phyloP scores from a whole-genome alignment of 2,888 invertebrate genomes.

The Entomobrya proxima region DNA sequence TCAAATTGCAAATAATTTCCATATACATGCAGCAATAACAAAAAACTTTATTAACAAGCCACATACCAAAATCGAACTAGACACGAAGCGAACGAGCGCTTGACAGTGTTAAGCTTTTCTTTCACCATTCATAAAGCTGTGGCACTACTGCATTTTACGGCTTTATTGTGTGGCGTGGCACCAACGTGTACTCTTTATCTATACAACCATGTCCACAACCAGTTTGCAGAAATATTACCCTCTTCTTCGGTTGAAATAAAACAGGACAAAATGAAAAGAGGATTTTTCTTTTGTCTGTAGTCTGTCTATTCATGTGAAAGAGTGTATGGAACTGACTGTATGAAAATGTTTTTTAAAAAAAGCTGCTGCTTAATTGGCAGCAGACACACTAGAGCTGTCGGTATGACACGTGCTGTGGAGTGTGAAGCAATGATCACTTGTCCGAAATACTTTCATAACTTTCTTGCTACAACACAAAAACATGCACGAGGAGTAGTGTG shows the following conservation, averaged over 20 bases:
- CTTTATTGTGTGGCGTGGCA: no score
- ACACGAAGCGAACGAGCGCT: not conserved
- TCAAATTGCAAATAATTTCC: constrained; percentile 13
- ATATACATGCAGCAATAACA: not conserved
- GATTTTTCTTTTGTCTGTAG: not conserved
- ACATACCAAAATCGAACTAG: not conserved
- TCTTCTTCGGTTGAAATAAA: constrained; percentile 19
- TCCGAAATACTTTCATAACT: constrained; percentile 51
- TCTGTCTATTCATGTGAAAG: not conserved
- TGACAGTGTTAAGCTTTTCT: not conserved
- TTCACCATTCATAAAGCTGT: not conserved
- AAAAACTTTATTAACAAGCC: constrained; percentile 10
- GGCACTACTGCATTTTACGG: not conserved
- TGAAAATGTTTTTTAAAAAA: constrained; percentile 14
- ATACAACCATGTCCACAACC: not conserved
- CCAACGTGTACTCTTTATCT: not conserved
- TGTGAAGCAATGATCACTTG: constrained; percentile 54
- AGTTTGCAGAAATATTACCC: constrained; percentile 3
- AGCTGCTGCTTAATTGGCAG: constrained; percentile 52
- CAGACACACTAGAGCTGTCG: constrained; percentile 47
- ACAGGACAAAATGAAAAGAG: constrained; percentile 1
- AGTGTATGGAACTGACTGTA: not conserved
- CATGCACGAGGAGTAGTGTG: constrained; percentile 7
- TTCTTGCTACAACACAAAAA: constrained; percentile 34
- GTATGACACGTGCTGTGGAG: constrained; percentile 53